These are phyloP conservation scores for Drosophila rellima DNA, from an alignment of 2,888 invertebrate species.

Conservation along the genomic window DNA sequence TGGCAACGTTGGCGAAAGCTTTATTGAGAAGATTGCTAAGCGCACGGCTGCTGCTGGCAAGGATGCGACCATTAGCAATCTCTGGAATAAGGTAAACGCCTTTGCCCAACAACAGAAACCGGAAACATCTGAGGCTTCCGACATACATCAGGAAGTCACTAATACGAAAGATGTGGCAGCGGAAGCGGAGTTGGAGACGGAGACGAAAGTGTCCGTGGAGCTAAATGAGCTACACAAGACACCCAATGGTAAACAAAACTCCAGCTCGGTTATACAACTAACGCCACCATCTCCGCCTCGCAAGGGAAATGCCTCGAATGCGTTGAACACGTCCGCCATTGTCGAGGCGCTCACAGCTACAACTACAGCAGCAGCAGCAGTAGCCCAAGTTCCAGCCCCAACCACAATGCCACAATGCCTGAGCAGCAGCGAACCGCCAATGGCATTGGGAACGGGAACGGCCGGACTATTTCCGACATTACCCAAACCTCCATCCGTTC, in stretches of 20 bases:
- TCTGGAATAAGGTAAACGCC: conserved; percentile 82
- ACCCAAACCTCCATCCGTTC: conserved; percentile 70
- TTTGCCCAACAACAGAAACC: conserved; percentile 64
- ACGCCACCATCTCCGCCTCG: conserved; percentile 61
- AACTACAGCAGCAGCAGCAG: background rate
- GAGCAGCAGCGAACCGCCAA: conserved; percentile 56
- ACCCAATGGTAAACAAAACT: conserved; percentile 66
- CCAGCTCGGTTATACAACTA: conserved; percentile 26
- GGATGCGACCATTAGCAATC: conserved; percentile 72
- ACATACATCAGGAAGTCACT: conserved; percentile 41
- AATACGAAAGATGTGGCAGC: background rate
- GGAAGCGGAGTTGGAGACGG: background rate
- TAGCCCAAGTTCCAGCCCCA: background rate
- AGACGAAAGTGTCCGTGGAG: conserved; percentile 1
- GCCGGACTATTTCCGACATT: conserved; percentile 61
- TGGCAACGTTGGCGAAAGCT: conserved; percentile 69
- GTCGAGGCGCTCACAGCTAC: conserved; percentile 27
- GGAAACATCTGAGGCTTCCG: conserved; percentile 61
- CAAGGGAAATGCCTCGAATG: conserved; percentile 40
- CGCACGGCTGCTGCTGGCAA: conserved; percentile 72
- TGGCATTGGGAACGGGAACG: conserved; percentile 33
- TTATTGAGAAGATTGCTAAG: conserved; percentile 83
- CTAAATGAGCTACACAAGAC: conserved; percentile 37
- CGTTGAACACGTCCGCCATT: conserved; percentile 32
- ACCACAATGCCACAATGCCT: conserved; percentile 54